Base-by-base conservation (phyloP, 2,888 invertebrate genomes). In the Morinoia aosen region DNA sequence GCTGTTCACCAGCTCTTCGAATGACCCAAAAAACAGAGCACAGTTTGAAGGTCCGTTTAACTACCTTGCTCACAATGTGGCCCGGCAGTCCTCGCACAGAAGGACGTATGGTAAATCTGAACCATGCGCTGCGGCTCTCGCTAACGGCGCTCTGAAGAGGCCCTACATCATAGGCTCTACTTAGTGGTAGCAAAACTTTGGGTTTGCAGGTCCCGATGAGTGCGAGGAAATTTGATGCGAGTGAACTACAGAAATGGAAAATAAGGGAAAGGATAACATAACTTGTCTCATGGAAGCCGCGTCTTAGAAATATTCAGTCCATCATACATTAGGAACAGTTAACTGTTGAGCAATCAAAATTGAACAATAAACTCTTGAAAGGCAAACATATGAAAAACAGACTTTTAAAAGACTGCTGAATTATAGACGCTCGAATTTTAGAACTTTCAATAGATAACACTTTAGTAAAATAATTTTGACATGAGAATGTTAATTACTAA, bases 1-100 rank as follows among this genome's bases (percentile, higher is more conserved):
- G 76, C 76, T 76, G 40, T 40, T 90, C 90, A 40, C 39, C 40
- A 90, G 19, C 39, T 48, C 40, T 11, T 39, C 40, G 40, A 39
- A 39, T 48, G 90, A 39, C 90, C 90, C 90, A 90, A 90, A 90
- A 90, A 39, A 90, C 48, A 90, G 25, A 90, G 90, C 90, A 90
- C 90, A 90, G 90, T 90, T 90, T 40, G 14, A 7, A 90, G 90
- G 40, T 90, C 76, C 76, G 76, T 76, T 76, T 76, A 76, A 76
- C 76, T 76, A 76, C 76, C 76, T 76, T 33, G 76, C 76, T 10
- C 25, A 76, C 14, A 76, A 3, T 76, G 33, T 33, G 25, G 76
- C 76, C 2, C 33, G 8, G 7, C 19, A 76, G 76, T 76, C 76
- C 61, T 76, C 8, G 33, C 76, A 25, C 33, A 33, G 76, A 33